Evolutionary conservation across 1,140 invertebrate species (phyloP).

Genomic region (Oryzaephilus surinamensis): DNA sequence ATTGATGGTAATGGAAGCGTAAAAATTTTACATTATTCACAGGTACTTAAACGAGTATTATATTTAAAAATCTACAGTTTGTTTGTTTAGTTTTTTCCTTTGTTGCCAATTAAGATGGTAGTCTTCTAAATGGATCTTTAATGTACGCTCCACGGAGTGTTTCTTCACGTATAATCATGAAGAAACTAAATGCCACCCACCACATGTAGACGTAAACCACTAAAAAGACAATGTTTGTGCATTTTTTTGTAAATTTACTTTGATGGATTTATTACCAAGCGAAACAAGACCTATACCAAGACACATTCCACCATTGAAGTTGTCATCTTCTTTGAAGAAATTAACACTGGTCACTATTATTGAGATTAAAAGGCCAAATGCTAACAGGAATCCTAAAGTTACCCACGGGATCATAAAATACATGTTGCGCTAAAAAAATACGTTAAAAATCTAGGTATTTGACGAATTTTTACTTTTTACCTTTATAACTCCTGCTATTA

Average conservation of each 20-base stretch:
- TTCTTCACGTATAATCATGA: slow-evolving; percentile 56
- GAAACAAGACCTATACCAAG: slow-evolving; percentile 50
- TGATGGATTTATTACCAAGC: slow-evolving; percentile 41
- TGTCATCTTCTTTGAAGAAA: slow-evolving; percentile 50
- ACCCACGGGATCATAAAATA: slow-evolving; percentile 76
- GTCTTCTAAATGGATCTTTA: slow-evolving; percentile 52
- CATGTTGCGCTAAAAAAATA: slow-evolving; percentile 53
- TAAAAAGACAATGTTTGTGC: slow-evolving; percentile 37
- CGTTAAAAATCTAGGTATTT: slow-evolving; percentile 4
- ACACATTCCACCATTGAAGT: slow-evolving; percentile 46
- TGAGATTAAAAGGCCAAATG: slow-evolving; percentile 59
- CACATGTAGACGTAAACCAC: slow-evolving; percentile 62
- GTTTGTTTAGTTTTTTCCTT: not conserved
- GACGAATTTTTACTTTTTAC: slow-evolving; percentile 49
- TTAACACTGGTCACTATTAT: slow-evolving; percentile 63
- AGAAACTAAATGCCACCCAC: slow-evolving; percentile 70
- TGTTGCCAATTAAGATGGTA: not conserved
- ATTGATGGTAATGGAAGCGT: too few relatives aligned
- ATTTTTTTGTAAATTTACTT: slow-evolving; percentile 1
- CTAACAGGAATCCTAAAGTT: slow-evolving; percentile 62
- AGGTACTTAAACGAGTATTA: too few relatives aligned
- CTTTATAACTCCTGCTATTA: slow-evolving; percentile 66
- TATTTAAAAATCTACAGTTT: too few relatives aligned
- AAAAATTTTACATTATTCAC: too few relatives aligned
- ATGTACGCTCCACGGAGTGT: slow-evolving; percentile 50